Evolutionary conservation across 2,113 vertebrate species (phyloP).

Genomic region (Toxostoma redivivum): DNA sequence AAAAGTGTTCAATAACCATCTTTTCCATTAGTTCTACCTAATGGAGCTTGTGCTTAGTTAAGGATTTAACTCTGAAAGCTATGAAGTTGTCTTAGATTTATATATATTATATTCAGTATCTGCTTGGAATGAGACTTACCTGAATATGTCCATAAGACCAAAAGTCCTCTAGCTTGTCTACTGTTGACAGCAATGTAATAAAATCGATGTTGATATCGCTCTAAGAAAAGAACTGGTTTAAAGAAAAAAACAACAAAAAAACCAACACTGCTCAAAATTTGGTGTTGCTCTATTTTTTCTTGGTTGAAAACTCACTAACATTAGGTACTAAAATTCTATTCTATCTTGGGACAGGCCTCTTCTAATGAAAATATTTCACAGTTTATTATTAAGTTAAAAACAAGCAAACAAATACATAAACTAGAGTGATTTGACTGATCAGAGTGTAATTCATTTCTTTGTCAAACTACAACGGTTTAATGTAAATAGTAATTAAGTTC

Average conservation of each 20-base stretch:
- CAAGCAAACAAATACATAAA: neutral
- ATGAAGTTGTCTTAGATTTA: neutral
- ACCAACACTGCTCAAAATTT: neutral
- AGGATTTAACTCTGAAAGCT: neutral
- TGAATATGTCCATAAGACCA: neutral
- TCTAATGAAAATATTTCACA: neutral
- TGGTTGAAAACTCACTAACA: neutral
- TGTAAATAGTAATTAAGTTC: neutral
- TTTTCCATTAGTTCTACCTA: neutral
- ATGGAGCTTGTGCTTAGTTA: neutral
- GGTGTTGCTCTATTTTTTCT: neutral
- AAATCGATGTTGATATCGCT: neutral
- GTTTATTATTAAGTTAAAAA: neutral
- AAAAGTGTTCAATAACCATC: fast-evolving
- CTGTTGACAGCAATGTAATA: neutral
- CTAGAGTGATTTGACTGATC: neutral
- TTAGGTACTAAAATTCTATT: neutral
- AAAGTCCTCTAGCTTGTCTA: neutral
- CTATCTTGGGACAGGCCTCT: neutral
- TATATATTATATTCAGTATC: neutral
- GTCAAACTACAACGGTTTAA: neutral
- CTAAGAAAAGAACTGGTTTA: neutral
- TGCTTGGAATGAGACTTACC: neutral
- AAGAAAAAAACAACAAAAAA: neutral
- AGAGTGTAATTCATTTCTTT: neutral